Evolutionary conservation across 2,113 vertebrate species (phyloP), one percentile per base, ranked within the genome.

Genomic region (Xerus inauris): DNA sequence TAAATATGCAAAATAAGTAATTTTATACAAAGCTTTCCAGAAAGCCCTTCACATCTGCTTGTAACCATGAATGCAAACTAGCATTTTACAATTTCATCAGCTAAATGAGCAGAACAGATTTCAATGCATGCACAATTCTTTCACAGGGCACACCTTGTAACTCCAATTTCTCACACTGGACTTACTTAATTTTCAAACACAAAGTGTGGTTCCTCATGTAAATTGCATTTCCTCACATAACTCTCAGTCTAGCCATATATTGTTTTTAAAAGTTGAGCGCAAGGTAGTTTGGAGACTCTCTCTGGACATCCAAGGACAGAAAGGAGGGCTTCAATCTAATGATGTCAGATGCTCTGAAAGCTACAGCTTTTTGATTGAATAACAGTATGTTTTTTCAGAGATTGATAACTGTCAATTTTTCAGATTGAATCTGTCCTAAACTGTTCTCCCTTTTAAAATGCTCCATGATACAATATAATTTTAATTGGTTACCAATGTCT

Each of bases 1-100:
- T 65, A 45, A 94, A 77, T 62, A 91, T 94, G 94, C 92, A 91
- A 89, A 59, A 6, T 72, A 84, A 96, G 2, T 96, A 47, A 88
- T 80, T 80, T 45, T 30, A 38, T 26, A 40, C 45, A 57, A 40
- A 9, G 22, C 51, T 73, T 91, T 96, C 90, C 49, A 97, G 51
- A 95, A 90, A 90, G 59, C 35, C n/a, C 69, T 97, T 94, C 92
- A 45, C 69, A 87, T 26, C 72, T 85, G 49, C 82, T 42, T 71
- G 6, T 47, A 85, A 80, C 32, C 42, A 35, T 2, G 80, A 96
- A 51, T 45, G 81, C 47, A 79, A 82, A 89, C 57, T 9, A 87
- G 35, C 49, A 54, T 62, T 93, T 97, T 92, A 85, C 54, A 82
- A 67, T 92, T 89, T 94, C 62, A 65, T 81, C 95, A 45, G 16